These are phyloP conservation scores for Plecturocebus donacophilus DNA, from an alignment of 2,113 vertebrate genomes.

Conservation along the genomic window DNA sequence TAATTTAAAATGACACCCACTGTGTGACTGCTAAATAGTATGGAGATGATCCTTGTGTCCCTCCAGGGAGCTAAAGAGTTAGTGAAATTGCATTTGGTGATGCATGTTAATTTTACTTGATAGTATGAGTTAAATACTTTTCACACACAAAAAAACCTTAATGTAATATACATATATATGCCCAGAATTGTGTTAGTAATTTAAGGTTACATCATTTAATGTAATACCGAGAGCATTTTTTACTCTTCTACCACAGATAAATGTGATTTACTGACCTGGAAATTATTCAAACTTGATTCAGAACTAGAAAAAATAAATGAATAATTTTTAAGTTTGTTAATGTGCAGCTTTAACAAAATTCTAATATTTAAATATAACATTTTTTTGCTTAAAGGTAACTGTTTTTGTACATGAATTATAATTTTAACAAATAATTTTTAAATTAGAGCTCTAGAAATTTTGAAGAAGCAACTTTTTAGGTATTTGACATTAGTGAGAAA, in stretches of 20 bases:
- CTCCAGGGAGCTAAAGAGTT: background rate
- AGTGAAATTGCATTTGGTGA: background rate
- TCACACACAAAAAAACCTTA: background rate
- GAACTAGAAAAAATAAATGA: slow-evolving; percentile 4
- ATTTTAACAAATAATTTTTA: background rate
- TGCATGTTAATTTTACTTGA: background rate
- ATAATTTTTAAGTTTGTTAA: background rate
- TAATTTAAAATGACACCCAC: slow-evolving; percentile 41
- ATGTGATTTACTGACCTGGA: background rate
- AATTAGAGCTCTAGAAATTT: background rate
- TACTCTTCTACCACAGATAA: background rate
- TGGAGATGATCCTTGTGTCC: background rate
- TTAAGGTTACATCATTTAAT: background rate
- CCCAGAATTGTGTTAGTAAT: background rate
- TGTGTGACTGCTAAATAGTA: slow-evolving; percentile 4
- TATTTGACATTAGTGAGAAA: background rate
- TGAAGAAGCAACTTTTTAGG: background rate
- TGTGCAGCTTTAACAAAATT: background rate
- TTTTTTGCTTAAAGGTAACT: background rate
- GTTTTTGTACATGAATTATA: background rate
- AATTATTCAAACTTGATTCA: slow-evolving; percentile 10
- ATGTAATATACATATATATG: background rate
- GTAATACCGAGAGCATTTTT: background rate
- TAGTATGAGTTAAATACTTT: background rate
- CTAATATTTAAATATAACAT: background rate